Base-by-base conservation (phyloP, 2,888 invertebrate species). In the Tetragonisca angustula region DNA sequence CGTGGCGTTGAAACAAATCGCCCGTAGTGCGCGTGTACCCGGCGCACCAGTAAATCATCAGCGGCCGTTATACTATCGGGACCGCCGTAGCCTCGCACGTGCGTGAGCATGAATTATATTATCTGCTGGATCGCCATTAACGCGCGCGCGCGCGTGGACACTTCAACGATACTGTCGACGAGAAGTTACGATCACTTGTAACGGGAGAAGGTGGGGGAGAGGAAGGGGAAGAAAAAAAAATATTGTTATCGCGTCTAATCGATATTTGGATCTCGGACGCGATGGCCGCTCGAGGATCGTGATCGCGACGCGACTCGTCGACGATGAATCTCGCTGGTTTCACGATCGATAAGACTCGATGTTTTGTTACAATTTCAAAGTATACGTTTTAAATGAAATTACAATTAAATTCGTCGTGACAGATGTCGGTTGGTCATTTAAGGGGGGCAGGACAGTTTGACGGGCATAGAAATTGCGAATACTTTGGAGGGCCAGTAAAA, bases 51-150 rank as follows among this genome's bases (percentile, higher is more conserved):
- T 88, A 86, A 89, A 89, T 90, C 89, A 91, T 90, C 83, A 81
- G 73, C 83, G 74, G 71, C 64, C 56, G 85, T 77, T 82, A 52
- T 43, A 85, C 88, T 89, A 87, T 86, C 85, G 85, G 84, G 82
- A 75, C 83, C 36, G 11, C 11, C 84, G 83, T n/a, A 84, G 73
- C 80, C 85, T 87, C 88, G 85, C 86, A 87, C 86, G 83, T 88
- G 89, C 89, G 88, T 89, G 89, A 87, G 77, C 88, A 91, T 89
- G 88, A 92, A 90, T 92, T 92, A 92, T 92, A 90, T 89, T 88
- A 90, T 91, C 89, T 89, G 86, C 81, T 88, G 86, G 90, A 91
- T 89, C 89, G 84, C 90, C 87, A 91, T 92, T 92, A 91, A 87
- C 85, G 74, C 69, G 64, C 70, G 74, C 70, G 74, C 84, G 67